phyloP scores from a whole-genome alignment of 2,888 invertebrate genomes.

The Eilema sororculum region DNA sequence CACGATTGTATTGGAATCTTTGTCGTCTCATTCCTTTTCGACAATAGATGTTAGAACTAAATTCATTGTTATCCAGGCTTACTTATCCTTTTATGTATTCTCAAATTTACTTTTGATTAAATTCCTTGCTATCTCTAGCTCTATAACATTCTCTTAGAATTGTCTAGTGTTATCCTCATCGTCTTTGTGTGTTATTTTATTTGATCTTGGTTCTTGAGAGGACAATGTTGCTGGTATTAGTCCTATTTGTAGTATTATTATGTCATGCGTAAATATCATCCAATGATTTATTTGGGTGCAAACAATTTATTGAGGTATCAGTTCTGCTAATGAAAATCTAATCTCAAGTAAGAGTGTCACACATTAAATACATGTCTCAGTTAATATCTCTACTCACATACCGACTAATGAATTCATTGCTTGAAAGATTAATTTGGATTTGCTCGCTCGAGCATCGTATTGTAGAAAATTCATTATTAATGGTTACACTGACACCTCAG shows the following conservation, averaged over 20 bases:
- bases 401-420: constrained; percentile 43
- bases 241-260: not conserved
- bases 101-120: constrained; percentile 4
- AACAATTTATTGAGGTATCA: not conserved
- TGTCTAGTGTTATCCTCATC: not conserved
- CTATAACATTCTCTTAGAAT: not conserved
- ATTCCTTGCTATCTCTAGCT: not conserved
- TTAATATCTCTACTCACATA: constrained; percentile 26
- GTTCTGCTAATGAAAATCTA: constrained; percentile 17
- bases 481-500: constrained; percentile 42
- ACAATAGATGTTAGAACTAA: not conserved
- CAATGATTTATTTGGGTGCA: not conserved
- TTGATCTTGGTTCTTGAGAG: not conserved
- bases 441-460: constrained; percentile 38
- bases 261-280: not conserved
- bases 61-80: not conserved
- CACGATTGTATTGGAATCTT: not conserved
- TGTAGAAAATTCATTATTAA: constrained; percentile 53
- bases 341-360: constrained; percentile 13
- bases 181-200: not conserved
- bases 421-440: constrained; percentile 53
- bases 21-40: not conserved
- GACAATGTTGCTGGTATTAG: not conserved
- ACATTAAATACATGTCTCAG: constrained; percentile 12
- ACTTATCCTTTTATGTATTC: constrained; percentile 2